Evolutionary conservation across 1,140 invertebrate species (phyloP).

Genomic region (Caerostris darwini): DNA sequence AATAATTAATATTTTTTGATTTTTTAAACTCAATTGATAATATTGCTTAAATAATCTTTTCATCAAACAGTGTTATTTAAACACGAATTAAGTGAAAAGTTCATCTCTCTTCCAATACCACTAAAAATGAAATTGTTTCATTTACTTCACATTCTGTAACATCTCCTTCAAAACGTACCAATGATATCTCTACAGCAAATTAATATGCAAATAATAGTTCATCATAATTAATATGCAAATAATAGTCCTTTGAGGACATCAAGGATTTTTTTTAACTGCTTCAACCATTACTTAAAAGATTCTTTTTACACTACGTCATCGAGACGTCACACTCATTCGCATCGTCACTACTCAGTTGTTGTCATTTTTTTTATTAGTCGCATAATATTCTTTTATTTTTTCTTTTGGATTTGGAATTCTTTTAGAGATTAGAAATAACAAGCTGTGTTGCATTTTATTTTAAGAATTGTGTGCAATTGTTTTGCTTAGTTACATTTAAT

Average conservation of each 20-base stretch:
- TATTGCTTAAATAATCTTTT: no score
- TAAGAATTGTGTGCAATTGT: not conserved
- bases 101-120: no score
- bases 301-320: slow-evolving; percentile 39
- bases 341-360: not conserved
- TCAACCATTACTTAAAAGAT: not conserved
- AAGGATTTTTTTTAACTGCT: not conserved
- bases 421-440: not conserved
- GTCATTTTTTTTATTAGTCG: not conserved
- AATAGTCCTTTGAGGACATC: not conserved
- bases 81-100: no score
- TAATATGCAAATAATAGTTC: slow-evolving; percentile 36
- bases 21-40: no score
- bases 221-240: no score
- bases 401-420: not conserved
- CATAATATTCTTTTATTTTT: no score
- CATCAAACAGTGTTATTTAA: no score
- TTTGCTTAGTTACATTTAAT: no score
- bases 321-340: slow-evolving; percentile 39
- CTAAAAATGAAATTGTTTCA: not conserved
- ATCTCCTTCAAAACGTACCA: not conserved
- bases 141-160: not conserved
- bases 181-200: not conserved
- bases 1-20: no score
- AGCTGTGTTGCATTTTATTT: not conserved